phyloP scores from a whole-genome alignment of 30 jellyfish, hydroid and myxozoan genomes.

The Catostylus mosaicus region DNA sequence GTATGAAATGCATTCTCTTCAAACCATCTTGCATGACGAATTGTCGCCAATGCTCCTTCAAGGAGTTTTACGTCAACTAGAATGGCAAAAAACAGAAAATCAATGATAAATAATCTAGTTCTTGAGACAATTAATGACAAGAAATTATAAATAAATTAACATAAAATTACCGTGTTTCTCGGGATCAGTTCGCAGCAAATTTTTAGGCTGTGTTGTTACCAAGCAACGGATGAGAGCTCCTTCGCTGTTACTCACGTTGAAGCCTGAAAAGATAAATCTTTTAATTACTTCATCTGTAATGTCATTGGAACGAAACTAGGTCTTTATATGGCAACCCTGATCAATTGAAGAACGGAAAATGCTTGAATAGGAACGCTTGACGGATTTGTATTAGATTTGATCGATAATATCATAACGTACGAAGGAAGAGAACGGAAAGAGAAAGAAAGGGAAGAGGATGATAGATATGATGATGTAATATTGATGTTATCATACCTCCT shows the following conservation, averaged over 20 bases:
- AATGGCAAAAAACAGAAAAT: neutral
- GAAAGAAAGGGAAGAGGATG: too few species aligned
- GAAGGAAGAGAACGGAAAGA: too few species aligned
- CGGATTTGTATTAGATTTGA: too few species aligned
- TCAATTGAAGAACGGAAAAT: too few species aligned
- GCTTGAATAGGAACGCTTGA: too few species aligned
- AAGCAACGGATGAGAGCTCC: conserved; percentile 90
- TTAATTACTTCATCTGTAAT: too few species aligned
- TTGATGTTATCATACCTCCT: conserved; percentile 71
- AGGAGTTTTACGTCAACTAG: conserved; percentile 82
- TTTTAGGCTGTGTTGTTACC: conserved; percentile 90
- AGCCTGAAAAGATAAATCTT: conserved; percentile 25
- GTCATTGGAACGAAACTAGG: too few species aligned
- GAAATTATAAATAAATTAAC: too few species aligned
- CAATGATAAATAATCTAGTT: neutral
- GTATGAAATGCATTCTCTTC: conserved; percentile 97
- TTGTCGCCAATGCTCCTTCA: conserved; percentile 96
- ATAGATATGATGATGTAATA: too few species aligned
- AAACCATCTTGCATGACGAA: conserved; percentile 97
- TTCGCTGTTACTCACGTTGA: conserved; percentile 82
- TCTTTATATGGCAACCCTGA: too few species aligned
- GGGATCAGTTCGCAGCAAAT: conserved; percentile 82
- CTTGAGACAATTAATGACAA: too few species aligned
- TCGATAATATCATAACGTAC: too few species aligned
- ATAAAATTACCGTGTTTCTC: conserved; percentile 69